Conservation (phyloP, 2,888 invertebrate genomes). For the Teleiodes luculella region DNA sequence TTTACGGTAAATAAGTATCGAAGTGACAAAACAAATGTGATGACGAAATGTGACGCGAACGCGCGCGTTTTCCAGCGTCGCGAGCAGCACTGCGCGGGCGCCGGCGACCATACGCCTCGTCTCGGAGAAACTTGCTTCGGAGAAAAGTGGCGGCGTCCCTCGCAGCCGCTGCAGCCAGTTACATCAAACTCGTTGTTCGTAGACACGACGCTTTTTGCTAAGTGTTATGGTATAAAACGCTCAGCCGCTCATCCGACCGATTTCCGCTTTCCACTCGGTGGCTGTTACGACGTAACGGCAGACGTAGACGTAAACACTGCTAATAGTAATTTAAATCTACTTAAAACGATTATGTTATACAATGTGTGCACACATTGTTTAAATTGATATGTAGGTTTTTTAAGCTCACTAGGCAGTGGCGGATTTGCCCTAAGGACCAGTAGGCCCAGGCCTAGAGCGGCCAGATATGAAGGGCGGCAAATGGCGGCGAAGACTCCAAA, state of each 20-base stretch:
- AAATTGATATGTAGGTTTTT: too few species aligned
- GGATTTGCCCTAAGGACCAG: too few species aligned
- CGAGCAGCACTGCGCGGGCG: slow-evolving; percentile 55
- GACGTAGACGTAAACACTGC: not conserved
- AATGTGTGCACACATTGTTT: too few species aligned
- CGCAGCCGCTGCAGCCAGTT: slow-evolving; percentile 50
- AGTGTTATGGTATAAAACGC: slow-evolving; percentile 35
- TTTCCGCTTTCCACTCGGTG: slow-evolving; percentile 48
- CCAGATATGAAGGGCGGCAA: too few species aligned
- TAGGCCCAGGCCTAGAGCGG: too few species aligned
- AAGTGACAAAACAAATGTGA: not conserved
- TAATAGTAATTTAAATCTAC: too few species aligned
- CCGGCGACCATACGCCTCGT: slow-evolving; percentile 17
- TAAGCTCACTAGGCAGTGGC: too few species aligned
- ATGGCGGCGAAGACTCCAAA: too few species aligned
- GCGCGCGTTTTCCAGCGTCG: slow-evolving; percentile 53
- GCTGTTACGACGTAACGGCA: slow-evolving; percentile 20
- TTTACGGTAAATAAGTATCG: slow-evolving; percentile 16
- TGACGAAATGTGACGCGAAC: slow-evolving; percentile 26
- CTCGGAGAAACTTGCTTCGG: slow-evolving; percentile 59
- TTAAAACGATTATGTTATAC: too few species aligned
- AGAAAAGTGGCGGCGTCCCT: slow-evolving; percentile 64
- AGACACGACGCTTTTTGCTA: slow-evolving; percentile 37
- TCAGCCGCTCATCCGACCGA: slow-evolving; percentile 28
- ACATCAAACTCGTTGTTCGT: slow-evolving; percentile 59